Conservation (phyloP, 2,888 invertebrate genomes). For the Pseudeuparius sepicola region DNA sequence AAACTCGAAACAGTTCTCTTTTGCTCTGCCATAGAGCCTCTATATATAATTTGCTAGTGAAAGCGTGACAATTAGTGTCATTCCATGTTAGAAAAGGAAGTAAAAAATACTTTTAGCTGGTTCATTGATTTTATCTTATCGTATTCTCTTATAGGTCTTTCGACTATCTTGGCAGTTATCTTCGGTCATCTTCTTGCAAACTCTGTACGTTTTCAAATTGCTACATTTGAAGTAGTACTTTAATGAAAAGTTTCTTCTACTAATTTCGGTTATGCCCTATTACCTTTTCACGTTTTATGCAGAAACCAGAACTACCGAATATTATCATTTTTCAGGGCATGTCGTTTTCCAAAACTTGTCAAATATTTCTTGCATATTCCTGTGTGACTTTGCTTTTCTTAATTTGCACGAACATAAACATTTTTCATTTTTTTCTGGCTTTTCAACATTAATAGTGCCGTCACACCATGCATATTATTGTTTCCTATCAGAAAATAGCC, state of each 20-base stretch:
- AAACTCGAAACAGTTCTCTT: conserved; percentile 4
- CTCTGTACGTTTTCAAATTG: too few relatives aligned
- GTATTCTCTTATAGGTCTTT: conserved; percentile 10
- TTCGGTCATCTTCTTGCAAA: conserved; percentile 8
- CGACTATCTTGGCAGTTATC: conserved; percentile 6
- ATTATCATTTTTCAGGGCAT: conserved; percentile 10
- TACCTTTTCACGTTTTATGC: conserved; percentile 3
- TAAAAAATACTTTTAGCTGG: conserved; percentile 4
- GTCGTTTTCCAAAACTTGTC: conserved; percentile 11
- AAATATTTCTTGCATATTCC: conserved; percentile 10
- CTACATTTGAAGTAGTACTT: conserved; percentile 3
- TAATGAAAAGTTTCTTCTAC: conserved; percentile 7
- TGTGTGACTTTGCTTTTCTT: conserved; percentile 6
- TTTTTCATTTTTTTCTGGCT: conserved; percentile 4
- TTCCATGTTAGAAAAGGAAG: conserved; percentile 7
- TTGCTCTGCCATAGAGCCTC: conserved; percentile 8
- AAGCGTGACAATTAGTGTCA: conserved; percentile 6
- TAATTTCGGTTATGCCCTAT: conserved; percentile 7
- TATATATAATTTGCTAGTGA: conserved; percentile 4
- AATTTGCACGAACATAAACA: conserved; percentile 5
- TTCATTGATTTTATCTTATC: conserved; percentile 8
- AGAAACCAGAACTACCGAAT: conserved; percentile 1
- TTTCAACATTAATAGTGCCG: conserved; percentile 5
- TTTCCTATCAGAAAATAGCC: too few relatives aligned
- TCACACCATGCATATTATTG: too few relatives aligned